These are phyloP conservation scores for Uropetala carovei DNA, from an alignment of 2,888 invertebrate genomes.

Conservation along the genomic window DNA sequence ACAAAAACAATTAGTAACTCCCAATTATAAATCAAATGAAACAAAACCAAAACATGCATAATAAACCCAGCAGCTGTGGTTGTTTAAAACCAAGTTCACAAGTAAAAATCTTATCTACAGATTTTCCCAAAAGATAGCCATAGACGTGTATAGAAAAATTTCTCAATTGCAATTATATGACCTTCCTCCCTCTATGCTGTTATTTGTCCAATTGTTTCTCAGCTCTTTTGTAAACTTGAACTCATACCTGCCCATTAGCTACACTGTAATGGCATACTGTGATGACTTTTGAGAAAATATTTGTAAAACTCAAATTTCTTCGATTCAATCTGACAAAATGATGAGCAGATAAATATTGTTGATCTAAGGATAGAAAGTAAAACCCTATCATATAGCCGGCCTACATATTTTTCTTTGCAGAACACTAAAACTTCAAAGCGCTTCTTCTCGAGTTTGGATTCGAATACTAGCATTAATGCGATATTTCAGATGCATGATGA, in stretches of 20 bases:
- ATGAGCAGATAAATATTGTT: too few relatives aligned
- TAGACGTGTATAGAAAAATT: not conserved
- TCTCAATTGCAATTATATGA: not conserved
- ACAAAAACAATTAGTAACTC: not conserved
- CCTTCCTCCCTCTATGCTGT: conserved; percentile 52
- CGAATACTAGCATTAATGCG: not conserved
- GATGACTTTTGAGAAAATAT: not conserved
- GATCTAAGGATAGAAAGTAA: too few relatives aligned
- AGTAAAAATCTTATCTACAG: not conserved
- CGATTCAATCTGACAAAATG: not conserved
- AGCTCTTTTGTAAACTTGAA: too few relatives aligned
- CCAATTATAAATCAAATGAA: not conserved
- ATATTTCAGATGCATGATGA: not conserved
- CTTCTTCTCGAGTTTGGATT: not conserved
- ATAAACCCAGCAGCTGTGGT: conserved; percentile 17
- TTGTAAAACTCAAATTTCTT: not conserved
- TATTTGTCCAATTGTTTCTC: not conserved
- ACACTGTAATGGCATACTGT: too few relatives aligned
- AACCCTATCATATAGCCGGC: not conserved
- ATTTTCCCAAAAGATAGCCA: not conserved
- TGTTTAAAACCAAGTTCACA: not conserved
- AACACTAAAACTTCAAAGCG: not conserved
- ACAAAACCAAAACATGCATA: conserved; percentile 51
- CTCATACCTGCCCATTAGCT: too few relatives aligned
- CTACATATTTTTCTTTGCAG: not conserved